Evolutionary conservation across 1,140 invertebrate genomes (phyloP), one percentile per base, ranked within the genome.

Genomic region (Drosophila cardini): DNA sequence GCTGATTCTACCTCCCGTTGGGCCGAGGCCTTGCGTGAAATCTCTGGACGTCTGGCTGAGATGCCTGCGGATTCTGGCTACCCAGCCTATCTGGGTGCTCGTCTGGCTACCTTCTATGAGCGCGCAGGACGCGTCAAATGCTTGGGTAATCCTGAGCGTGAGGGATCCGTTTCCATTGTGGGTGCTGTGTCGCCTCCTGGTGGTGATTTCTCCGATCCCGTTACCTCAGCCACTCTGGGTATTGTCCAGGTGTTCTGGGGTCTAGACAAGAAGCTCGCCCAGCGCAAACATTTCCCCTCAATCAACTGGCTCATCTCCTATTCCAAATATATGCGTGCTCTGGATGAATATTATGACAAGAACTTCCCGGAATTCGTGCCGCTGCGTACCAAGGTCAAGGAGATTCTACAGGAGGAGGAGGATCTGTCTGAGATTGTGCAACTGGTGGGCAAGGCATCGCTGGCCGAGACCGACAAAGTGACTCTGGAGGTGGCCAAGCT

Each of bases 181-280:
- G 99, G 99, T 84, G 99, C 99, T 87, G 99, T 99, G 65, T 99
- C 99, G 16, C 99, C 99, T 43, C 99, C 99, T 92, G 99, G 99
- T 95, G 99, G 99, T 95, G 99, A 99, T 93, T 99, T 99, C 94
- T 99, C 99, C 16, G 99, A 99, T 95, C 99, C 99, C 65, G 99
- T 99, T n/a, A 99, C 99, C 2, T 98, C 98, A 0, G 98, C 99
- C 56, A 99, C 99, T 5, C 94, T 99, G 52, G 98, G 98, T 95
- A 99, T 99, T 92, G 99, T 99, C n/a, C 99, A 99, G 94, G 99
- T 99, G 92, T 99, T 99, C 94, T 99, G 99, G 99, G 99, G 99
- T 77, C 94, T 99, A 78, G 99, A 99, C 92, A 99, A 99, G 93
- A 99, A 99, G 93, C 94, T 99, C 42, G 99, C 99, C 0, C 99